Evolutionary conservation across 2,797 vertebrate genomes (phyloP).

Genomic region (Rhadinocentrus ornatus): DNA sequence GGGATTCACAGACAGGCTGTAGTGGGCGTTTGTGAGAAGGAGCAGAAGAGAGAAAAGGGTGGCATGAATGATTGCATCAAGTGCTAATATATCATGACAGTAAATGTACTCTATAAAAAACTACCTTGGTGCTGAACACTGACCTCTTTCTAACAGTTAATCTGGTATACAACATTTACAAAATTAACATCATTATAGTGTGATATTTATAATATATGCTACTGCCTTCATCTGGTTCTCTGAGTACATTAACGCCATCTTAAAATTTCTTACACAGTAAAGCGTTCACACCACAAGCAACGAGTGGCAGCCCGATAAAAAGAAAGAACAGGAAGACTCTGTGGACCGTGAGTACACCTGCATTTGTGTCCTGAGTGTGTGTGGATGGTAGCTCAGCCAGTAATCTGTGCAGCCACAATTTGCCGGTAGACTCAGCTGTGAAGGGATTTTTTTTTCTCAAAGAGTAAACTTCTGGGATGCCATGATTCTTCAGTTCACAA

Average conservation of each 20-base stretch:
- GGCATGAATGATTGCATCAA: constrained; percentile 78
- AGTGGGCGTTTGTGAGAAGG: constrained; percentile 62
- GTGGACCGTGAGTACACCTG: constrained; percentile 82
- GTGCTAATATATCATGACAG: constrained; percentile 79
- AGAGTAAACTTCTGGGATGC: constrained; percentile 74
- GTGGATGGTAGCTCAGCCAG: constrained; percentile 71
- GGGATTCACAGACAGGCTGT: constrained; percentile 61
- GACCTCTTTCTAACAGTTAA: constrained; percentile 82
- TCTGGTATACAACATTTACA: constrained; percentile 84
- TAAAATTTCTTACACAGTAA: constrained; percentile 57
- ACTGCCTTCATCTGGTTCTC: constrained; percentile 81
- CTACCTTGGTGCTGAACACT: constrained; percentile 82
- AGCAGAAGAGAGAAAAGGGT: constrained; percentile 26
- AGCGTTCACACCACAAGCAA: constrained; percentile 65
- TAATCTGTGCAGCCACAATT: constrained; percentile 71
- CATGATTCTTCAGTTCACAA: constrained; percentile 74
- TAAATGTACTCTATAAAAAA: constrained; percentile 82
- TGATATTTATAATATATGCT: constrained; percentile 81
- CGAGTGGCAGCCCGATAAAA: constrained; percentile 75
- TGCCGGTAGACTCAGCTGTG: constrained; percentile 72
- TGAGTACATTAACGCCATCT: constrained; percentile 58
- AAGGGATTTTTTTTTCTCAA: constrained; percentile 48
- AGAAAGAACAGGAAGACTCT: constrained; percentile 84
- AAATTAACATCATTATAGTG: constrained; percentile 81
- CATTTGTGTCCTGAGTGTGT: constrained; percentile 80